Evolutionary conservation across 1,140 invertebrate species (phyloP).

Genomic region (Caerostris darwini): DNA sequence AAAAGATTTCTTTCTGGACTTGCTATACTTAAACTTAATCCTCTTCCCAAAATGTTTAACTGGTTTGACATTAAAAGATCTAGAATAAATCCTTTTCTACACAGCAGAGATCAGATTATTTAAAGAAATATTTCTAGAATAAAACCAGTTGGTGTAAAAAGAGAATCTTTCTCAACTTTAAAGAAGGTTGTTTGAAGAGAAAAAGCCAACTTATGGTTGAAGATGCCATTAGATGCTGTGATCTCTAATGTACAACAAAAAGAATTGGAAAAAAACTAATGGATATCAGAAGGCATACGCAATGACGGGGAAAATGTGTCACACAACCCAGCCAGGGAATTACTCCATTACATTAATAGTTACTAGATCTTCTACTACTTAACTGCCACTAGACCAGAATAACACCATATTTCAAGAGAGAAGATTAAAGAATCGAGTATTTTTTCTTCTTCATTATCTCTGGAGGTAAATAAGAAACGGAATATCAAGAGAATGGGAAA

Average conservation of each 20-base stretch:
- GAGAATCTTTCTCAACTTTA: neutral
- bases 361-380: neutral
- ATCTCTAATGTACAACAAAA: neutral
- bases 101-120: neutral
- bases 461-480: too few relatives aligned
- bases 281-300: neutral
- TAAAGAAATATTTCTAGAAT: neutral
- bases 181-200: neutral
- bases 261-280: neutral
- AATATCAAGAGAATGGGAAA: too few relatives aligned
- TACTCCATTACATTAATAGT: conserved; percentile 3
- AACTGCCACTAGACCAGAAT: neutral
- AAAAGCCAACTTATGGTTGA: neutral
- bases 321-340: neutral
- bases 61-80: neutral
- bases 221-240: neutral
- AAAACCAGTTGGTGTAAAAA: neutral
- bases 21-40: neutral
- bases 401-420: neutral
- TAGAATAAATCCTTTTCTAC: neutral
- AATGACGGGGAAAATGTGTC: conserved; percentile 9
- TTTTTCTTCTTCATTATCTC: too few relatives aligned
- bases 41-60: neutral
- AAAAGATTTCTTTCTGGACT: too few relatives aligned
- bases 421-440: neutral